phyloP scores from a whole-genome alignment of 2,113 vertebrate species.

The Myrmophylax atrothorax region DNA sequence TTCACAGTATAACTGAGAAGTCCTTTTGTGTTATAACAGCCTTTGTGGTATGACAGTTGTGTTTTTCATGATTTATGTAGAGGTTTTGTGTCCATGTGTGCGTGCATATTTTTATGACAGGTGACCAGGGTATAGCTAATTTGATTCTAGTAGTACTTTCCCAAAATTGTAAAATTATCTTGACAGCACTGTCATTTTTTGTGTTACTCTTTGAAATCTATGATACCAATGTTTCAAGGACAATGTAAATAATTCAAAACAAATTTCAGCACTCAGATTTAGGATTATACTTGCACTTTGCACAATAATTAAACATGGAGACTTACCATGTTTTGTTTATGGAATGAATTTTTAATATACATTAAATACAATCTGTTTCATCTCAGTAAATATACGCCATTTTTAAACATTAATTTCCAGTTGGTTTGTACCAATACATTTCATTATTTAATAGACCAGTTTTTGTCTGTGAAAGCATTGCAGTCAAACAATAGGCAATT shows the following conservation, averaged over 20 bases:
- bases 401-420: conserved; percentile 53
- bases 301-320: conserved; percentile 36
- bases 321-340: conserved; percentile 34
- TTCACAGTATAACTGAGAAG: neutral
- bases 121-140: neutral
- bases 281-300: neutral
- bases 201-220: neutral
- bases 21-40: neutral
- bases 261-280: neutral
- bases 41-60: neutral
- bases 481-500: neutral
- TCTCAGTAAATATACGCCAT: neutral
- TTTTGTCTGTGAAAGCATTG: neutral
- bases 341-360: conserved; percentile 47
- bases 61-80: neutral
- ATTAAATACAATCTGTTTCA: conserved; percentile 52
- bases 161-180: neutral
- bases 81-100: neutral
- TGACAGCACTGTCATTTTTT: neutral
- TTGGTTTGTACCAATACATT: conserved; percentile 30
- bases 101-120: neutral
- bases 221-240: neutral
- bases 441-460: conserved; percentile 33
- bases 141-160: neutral
- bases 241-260: conserved; percentile 51